Evolutionary conservation across 2,797 vertebrate genomes (phyloP).

Genomic region (Chloroceryle amazona): DNA sequence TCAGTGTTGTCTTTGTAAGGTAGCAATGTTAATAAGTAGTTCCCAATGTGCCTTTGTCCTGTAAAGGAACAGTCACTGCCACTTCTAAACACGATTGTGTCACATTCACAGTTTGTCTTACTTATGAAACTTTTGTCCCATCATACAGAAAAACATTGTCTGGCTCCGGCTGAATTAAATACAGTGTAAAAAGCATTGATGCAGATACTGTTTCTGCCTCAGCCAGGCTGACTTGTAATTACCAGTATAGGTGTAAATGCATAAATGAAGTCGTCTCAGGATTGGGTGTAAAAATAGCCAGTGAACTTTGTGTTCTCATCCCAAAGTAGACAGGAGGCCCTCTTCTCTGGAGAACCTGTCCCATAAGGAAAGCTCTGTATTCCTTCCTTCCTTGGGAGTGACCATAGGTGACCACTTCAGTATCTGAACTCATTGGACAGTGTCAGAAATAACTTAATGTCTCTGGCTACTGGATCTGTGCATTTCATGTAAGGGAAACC

Average conservation of each 20-base stretch:
- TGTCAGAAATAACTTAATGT: background rate
- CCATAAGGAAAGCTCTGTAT: background rate
- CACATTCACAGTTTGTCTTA: background rate
- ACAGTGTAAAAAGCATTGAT: background rate
- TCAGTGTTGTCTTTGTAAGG: background rate
- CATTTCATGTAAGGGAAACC: background rate
- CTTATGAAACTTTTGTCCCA: background rate
- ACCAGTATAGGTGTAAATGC: background rate
- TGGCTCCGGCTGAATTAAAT: background rate
- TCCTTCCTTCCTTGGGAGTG: background rate
- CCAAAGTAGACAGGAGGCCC: background rate
- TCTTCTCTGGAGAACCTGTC: background rate
- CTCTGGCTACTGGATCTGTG: background rate
- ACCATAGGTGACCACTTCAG: background rate
- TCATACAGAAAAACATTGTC: background rate
- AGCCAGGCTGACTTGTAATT: background rate
- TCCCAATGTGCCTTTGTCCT: background rate
- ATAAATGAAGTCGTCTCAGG: background rate
- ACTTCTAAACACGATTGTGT: background rate
- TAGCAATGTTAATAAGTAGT: background rate
- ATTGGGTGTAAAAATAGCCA: background rate
- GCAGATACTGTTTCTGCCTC: background rate
- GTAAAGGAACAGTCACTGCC: background rate
- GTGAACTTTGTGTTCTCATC: background rate
- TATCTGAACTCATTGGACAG: background rate